phyloP scores from a whole-genome alignment of 2,113 vertebrate genomes.

The Vulpes vulpes region DNA sequence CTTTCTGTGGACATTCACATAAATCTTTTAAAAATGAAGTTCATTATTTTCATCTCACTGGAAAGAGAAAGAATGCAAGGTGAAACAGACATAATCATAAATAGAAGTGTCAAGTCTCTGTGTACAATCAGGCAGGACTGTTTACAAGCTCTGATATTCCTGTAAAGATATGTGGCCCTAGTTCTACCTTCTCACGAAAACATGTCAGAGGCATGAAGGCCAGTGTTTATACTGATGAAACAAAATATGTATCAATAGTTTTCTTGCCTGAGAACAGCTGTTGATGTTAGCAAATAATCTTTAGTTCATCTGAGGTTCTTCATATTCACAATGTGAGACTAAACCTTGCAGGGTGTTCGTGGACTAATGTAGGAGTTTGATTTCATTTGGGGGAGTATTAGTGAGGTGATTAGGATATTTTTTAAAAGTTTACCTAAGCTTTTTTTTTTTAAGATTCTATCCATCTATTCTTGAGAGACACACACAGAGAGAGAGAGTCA shows the following conservation, averaged over 20 bases:
- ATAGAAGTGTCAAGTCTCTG: neutral
- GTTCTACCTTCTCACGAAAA: neutral
- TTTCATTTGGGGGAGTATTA: neutral
- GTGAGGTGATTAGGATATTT: neutral
- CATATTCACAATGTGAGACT: neutral
- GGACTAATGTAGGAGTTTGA: neutral
- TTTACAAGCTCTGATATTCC: neutral
- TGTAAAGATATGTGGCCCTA: neutral
- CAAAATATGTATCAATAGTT: neutral
- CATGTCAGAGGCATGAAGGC: neutral
- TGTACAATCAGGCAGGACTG: neutral
- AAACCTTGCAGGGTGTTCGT: neutral
- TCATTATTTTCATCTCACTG: neutral
- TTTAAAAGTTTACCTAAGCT: neutral
- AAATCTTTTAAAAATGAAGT: neutral
- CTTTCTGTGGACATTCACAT: neutral
- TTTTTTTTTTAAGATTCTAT: too few relatives aligned
- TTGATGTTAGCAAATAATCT: neutral
- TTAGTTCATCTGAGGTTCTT: neutral
- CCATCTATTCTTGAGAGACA: too few relatives aligned
- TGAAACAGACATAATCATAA: neutral
- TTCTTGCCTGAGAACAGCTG: neutral
- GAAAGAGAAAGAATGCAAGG: neutral
- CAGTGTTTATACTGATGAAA: neutral
- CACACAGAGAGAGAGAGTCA: too few relatives aligned